Evolutionary conservation across 2,113 vertebrate genomes (phyloP), one percentile per base, ranked within the genome.

Genomic region (Cisticola juncidis): DNA sequence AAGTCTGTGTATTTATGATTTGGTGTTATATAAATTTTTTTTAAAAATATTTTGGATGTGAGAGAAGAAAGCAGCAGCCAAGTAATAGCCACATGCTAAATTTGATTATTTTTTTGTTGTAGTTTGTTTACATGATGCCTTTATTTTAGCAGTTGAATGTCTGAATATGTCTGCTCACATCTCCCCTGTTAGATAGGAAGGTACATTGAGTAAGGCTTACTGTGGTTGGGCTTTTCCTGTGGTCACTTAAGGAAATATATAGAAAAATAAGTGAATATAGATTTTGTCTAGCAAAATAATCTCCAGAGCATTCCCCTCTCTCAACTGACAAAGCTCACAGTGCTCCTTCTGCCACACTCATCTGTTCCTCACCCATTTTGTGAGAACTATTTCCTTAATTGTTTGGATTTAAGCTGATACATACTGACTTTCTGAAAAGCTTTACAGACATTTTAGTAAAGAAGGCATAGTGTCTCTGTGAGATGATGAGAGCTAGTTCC

Each of bases 341-440:
- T 81, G 76, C 62, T 84, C 94, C 81, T 95, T 92, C 84, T 95
- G 94, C 91, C 57, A 16, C 0, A 2, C 36, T 94, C 91, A 89
- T 92, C 94, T 95, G 86, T 92, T 95, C 77, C 44, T 86, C 81
- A 81, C 65, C 57, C 83, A 1, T 69, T 91, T 57, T 71, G 69
- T 45, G 56, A 78, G 81, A 87, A 79, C 45, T 12, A 6, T 72
- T 80, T 93, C 64, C 65, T 78, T 81, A 60, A 77, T 89, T 94
- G 86, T 94, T 92, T 74, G 77, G 44, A 89, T 91, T 92, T 89
- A 38, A 91, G 53, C 36, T 94, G 35, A 9, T 64, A 18, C 48
- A 45, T 69, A 47, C 42, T 90, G 85, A 70, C 53, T 90, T 85
- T 69, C 22, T 91, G 13, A 82, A 97, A 88, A 76, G n/a, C 74